Base-by-base conservation (phyloP, 2,888 invertebrate species). In the Drosophila antonietae region DNA sequence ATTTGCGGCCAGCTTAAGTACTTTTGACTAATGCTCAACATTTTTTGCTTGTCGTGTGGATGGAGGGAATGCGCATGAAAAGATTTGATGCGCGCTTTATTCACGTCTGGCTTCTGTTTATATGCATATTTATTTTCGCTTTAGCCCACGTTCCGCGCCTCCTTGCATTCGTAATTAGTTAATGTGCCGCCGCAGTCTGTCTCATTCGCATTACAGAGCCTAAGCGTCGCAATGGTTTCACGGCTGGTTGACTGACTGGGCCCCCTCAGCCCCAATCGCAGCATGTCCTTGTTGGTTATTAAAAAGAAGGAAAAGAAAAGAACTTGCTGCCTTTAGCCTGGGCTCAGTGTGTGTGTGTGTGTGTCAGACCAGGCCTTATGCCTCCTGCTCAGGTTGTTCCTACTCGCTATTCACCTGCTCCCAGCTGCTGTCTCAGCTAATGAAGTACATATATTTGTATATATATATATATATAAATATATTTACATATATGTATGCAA, bases 91-190 rank as follows among this genome's bases (percentile, higher is more conserved):
- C 65, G 65, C 78, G 62, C 68, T 65, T 72, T 65, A 76, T 65
- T 55, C 76, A 9, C 39, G 64, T 28, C 77, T 57, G 72, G 72
- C 72, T 76, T 56, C 58, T 76, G 80, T 65, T 77, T 62, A 56
- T 72, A 65, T 78, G 67, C 65, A 60, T 73, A 78, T 73, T 62
- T 76, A 76, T 76, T 44, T 64, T 20, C 62, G 33, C 62, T 51
- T 52, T n/a, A 15, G 20, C 15, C n/a, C 33, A 7, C 20, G 35
- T 37, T 55, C 39, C 39, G 23, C 39, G 18, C 57, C 23, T 28
- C 51, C 35, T n/a, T 73, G 53, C 61, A 74, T 73, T 78, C 67
- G 82, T 83, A 89, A 83, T 83, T 83, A 83, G 88, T 89, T 83
- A 88, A 83, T 83, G 83, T 89, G 70, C 62, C 60, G 68, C 49